Percentiles rank a stretch among this genome's conserved stretches.
These are phyloP conservation scores for Spea bombifrons DNA, from an alignment of 2,113 vertebrate species.

Conservation along the genomic window DNA sequence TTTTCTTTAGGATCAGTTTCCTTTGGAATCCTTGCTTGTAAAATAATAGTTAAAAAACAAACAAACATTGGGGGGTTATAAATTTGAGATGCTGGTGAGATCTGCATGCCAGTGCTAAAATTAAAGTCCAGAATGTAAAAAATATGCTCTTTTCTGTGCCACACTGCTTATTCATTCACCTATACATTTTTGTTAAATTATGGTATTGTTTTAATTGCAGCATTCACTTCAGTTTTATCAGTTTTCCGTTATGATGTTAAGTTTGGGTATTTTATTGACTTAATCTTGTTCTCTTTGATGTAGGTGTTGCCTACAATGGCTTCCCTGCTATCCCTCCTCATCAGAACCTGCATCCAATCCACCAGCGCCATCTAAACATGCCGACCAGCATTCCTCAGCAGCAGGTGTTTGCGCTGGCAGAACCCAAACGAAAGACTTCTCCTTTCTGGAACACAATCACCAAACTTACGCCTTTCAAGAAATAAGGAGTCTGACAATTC, in stretches of 20 bases:
- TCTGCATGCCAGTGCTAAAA: too few relatives aligned
- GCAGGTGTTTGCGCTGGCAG: conserved; percentile 90
- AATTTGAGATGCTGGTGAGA: too few relatives aligned
- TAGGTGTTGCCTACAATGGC: conserved; percentile 76
- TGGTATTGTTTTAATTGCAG: too few relatives aligned
- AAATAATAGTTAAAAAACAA: too few relatives aligned
- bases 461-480: conserved; percentile 84
- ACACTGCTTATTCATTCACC: too few relatives aligned
- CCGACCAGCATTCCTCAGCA: conserved; percentile 92
- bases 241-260: not conserved
- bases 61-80: too few relatives aligned
- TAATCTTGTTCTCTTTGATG: conserved; percentile 6
- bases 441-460: conserved; percentile 87
- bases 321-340: conserved; percentile 73
- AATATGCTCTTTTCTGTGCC: too few relatives aligned
- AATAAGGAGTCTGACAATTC: conserved; percentile 61
- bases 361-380: conserved; percentile 92
- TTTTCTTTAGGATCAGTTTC: too few relatives aligned
- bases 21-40: too few relatives aligned
- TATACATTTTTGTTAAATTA: too few relatives aligned
- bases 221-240: too few relatives aligned
- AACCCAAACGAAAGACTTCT: conserved; percentile 87
- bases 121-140: too few relatives aligned
- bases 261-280: conserved; percentile 3
- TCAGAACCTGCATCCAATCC: conserved; percentile 83